Conservation (phyloP, 2,888 invertebrate genomes). For the Drosophila paracracens region DNA sequence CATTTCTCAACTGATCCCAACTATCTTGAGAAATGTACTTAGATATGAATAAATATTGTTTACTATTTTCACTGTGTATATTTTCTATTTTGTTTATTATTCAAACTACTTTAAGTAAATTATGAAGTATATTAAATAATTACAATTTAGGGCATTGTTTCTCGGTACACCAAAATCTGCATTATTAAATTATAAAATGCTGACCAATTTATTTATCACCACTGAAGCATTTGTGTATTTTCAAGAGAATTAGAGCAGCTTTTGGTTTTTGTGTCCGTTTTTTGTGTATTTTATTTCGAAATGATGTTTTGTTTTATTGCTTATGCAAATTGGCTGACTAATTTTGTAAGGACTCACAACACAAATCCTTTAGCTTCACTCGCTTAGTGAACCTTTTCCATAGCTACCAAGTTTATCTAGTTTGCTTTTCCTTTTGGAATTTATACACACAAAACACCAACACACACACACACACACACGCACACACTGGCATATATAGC, state of each 20-base stretch:
- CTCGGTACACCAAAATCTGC: background rate
- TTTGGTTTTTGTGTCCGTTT: background rate
- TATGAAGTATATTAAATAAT: background rate
- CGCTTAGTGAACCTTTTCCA: conserved; percentile 58
- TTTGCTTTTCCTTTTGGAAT: conserved; percentile 56
- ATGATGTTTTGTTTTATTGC: conserved; percentile 56
- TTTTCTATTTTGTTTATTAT: background rate
- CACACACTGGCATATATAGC: conserved; percentile 7
- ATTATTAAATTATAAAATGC: background rate
- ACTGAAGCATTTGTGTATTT: background rate
- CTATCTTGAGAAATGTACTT: background rate
- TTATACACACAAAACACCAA: conserved; percentile 15
- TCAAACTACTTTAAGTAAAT: background rate
- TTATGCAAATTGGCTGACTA: conserved; percentile 70
- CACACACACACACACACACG: conserved; percentile 19
- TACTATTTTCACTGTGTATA: background rate
- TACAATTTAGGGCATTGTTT: background rate
- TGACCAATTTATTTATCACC: background rate
- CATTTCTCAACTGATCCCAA: background rate
- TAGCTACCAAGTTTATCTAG: conserved; percentile 51
- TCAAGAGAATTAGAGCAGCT: background rate
- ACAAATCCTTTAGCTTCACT: conserved; percentile 59
- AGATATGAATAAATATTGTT: background rate
- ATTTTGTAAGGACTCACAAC: conserved; percentile 47
- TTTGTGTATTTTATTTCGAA: conserved; percentile 12